A percentile compares a stretch with the other conserved stretches of the same genome.
These are phyloP conservation scores for Leuciscus idus DNA, from an alignment of 2,113 vertebrate species.

Conservation along the genomic window DNA sequence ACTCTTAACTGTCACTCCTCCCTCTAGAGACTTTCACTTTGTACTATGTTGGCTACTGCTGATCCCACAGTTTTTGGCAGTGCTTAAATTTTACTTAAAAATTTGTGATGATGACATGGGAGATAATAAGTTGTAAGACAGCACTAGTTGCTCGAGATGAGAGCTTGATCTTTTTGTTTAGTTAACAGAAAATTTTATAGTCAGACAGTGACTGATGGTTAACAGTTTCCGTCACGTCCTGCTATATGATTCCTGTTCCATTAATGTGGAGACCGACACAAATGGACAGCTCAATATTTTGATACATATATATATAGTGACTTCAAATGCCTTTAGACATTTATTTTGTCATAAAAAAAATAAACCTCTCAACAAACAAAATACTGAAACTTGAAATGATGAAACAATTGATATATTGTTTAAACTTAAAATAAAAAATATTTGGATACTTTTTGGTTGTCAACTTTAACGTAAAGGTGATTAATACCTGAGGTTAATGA, in stretches of 20 bases:
- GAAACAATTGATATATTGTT: neutral
- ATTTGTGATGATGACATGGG: neutral
- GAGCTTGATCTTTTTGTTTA: conserved; percentile 6
- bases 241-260: conserved; percentile 36
- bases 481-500: neutral
- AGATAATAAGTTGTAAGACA: conserved; percentile 5
- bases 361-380: too few species aligned
- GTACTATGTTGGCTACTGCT: neutral
- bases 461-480: neutral
- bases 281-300: neutral
- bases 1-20: neutral
- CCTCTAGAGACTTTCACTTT: conserved; percentile 4
- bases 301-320: neutral
- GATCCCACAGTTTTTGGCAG: conserved; percentile 11
- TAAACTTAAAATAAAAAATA: neutral
- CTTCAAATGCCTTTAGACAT: neutral
- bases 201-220: conserved; percentile 66
- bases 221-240: conserved; percentile 66
- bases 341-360: neutral
- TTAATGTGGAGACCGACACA: neutral
- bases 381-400: neutral
- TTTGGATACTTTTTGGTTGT: neutral
- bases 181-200: neutral
- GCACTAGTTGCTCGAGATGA: neutral
- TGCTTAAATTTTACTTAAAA: neutral